phyloP scores from a whole-genome alignment of 2,888 invertebrate species.

The Drosophila hamatofila region DNA sequence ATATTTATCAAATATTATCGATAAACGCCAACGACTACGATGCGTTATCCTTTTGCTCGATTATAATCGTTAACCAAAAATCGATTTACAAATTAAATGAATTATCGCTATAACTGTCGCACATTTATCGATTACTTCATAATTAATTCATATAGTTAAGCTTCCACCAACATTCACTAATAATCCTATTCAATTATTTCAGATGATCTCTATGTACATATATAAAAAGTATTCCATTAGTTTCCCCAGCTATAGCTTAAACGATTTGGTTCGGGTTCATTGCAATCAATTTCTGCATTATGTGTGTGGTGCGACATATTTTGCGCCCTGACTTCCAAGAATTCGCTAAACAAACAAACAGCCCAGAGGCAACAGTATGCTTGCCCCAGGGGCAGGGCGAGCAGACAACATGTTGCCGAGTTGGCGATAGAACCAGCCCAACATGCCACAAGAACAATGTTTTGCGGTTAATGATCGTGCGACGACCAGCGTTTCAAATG shows the following conservation, averaged over 20 bases:
- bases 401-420: constrained; percentile 45
- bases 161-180: too few species aligned
- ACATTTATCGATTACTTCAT: not conserved
- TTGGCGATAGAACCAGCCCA: constrained; percentile 48
- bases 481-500: constrained; percentile 72
- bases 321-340: constrained; percentile 59
- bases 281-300: constrained; percentile 37
- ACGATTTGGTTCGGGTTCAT: constrained; percentile 4
- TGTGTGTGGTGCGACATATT: constrained; percentile 54
- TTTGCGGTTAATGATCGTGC: constrained; percentile 84
- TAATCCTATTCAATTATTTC: too few species aligned
- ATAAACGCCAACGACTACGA: too few species aligned
- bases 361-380: constrained; percentile 20
- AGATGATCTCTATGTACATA: too few species aligned
- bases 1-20: too few species aligned
- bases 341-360: constrained; percentile 46
- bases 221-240: too few species aligned
- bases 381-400: not conserved
- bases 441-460: constrained; percentile 76
- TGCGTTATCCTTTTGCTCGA: too few species aligned
- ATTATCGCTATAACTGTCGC: not conserved
- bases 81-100: not conserved
- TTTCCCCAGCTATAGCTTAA: not conserved
- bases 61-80: too few species aligned
- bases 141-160: not conserved